A percentile compares a stretch with the other conserved stretches of the same genome.
Conservation (phyloP, 2,888 invertebrate species). For the Liodrosophila aerea region DNA sequence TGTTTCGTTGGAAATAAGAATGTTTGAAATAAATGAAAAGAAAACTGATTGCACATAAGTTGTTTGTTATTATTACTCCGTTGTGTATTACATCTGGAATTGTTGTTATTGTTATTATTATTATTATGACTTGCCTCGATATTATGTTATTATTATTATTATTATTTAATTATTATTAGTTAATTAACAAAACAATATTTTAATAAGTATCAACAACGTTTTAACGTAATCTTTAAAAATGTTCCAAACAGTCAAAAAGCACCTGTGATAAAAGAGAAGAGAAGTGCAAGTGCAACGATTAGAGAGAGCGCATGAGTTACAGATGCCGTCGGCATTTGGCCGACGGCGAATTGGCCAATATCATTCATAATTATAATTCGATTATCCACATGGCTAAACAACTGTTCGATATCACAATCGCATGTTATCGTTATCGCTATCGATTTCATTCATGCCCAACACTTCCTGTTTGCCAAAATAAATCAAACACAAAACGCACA, state of each 20-base stretch:
- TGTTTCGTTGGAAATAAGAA: conserved; percentile 51
- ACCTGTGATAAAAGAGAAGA: conserved; percentile 63
- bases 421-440: conserved; percentile 38
- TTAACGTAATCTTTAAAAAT: conserved; percentile 83
- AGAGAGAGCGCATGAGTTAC: conserved; percentile 3
- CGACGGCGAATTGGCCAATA: background rate
- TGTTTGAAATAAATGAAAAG: conserved; percentile 56
- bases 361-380: background rate
- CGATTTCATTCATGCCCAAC: conserved; percentile 15
- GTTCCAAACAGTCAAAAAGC: conserved; percentile 83
- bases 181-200: conserved; percentile 79
- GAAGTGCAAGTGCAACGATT: background rate
- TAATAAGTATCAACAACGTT: conserved; percentile 82
- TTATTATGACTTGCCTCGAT: conserved; percentile 47
- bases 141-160: conserved; percentile 31
- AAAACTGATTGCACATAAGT: conserved; percentile 75
- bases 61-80: conserved; percentile 30
- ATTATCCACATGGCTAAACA: background rate
- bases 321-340: conserved; percentile 36
- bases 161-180: conserved; percentile 48
- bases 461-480: conserved; percentile 47
- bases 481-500: conserved; percentile 21
- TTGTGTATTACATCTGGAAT: conserved; percentile 49
- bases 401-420: background rate
- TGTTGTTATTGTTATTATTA: too few relatives aligned